phyloP scores from a whole-genome alignment of 2,888 invertebrate genomes.

The Eristalis intricaria region DNA sequence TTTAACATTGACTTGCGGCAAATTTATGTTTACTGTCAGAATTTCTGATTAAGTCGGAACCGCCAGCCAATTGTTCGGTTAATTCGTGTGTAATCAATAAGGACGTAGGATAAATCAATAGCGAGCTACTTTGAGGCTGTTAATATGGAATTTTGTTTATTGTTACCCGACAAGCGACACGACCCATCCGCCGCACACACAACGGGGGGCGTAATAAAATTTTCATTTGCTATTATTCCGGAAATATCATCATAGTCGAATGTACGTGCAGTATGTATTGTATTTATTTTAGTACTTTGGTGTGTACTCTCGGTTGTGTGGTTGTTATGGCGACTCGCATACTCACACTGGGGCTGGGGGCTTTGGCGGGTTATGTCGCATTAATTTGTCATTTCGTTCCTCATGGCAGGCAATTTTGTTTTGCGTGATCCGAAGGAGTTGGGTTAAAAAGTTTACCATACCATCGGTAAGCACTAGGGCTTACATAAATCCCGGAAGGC shows the following conservation, averaged over 20 bases:
- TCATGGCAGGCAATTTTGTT: not conserved
- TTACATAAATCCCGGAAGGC: not conserved
- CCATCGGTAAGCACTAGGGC: not conserved
- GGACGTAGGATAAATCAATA: slow-evolving; percentile 42
- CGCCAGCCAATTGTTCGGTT: slow-evolving; percentile 14
- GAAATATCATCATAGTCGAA: slow-evolving; percentile 5
- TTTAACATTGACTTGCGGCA: slow-evolving; percentile 34
- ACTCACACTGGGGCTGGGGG: not conserved
- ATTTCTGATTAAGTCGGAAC: slow-evolving; percentile 30
- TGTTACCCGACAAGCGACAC: not conserved
- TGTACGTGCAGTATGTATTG: not conserved
- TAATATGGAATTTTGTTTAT: slow-evolving; percentile 37
- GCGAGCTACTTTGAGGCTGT: slow-evolving; percentile 5
- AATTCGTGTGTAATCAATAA: slow-evolving; percentile 41
- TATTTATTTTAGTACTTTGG: slow-evolving; percentile 9
- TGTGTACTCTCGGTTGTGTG: slow-evolving; percentile 2
- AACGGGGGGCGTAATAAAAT: slow-evolving; percentile 12
- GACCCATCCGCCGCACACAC: not conserved
- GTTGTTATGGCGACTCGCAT: not conserved
- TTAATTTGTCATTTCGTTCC: slow-evolving; percentile 30
- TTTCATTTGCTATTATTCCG: slow-evolving; percentile 35
- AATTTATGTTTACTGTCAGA: slow-evolving; percentile 40
- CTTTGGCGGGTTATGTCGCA: slow-evolving; percentile 18
- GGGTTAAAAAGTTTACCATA: not conserved
- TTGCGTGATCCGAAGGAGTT: slow-evolving; percentile 10